Evolutionary conservation across 2,888 invertebrate genomes (phyloP).

Genomic region (Gibbula magus): DNA sequence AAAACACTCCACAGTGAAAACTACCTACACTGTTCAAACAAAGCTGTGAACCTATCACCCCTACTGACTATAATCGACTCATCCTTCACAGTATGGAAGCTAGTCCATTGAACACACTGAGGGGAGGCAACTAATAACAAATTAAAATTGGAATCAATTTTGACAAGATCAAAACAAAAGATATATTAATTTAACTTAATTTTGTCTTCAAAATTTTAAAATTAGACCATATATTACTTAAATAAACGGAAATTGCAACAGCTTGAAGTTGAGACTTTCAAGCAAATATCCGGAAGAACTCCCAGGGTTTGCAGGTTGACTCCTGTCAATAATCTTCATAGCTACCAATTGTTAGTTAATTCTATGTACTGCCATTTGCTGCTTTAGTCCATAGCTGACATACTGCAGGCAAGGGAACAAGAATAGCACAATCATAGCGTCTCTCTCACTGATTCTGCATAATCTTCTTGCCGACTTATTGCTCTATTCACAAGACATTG

Average conservation of each 20-base stretch:
- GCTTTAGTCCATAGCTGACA: background rate
- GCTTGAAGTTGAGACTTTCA: no score
- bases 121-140: background rate
- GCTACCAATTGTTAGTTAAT: no score
- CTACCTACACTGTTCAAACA: background rate
- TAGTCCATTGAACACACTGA: slow-evolving; percentile 10
- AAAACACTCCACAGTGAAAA: slow-evolving; percentile 22
- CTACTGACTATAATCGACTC: slow-evolving; percentile 13
- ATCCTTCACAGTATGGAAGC: slow-evolving; percentile 5
- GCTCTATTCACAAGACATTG: background rate
- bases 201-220: no score
- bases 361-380: background rate
- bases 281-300: no score
- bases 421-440: background rate
- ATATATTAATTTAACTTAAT: no score
- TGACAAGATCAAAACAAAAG: background rate
- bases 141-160: background rate
- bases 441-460: background rate
- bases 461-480: background rate
- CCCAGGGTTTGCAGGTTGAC: no score
- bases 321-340: no score
- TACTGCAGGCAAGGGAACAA: no score
- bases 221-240: no score
- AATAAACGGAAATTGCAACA: no score
- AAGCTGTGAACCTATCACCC: slow-evolving; percentile 10